Evolutionary conservation across 2,113 vertebrate species (phyloP), one percentile per base, ranked within the genome.

Genomic region (Fulmarus glacialis): DNA sequence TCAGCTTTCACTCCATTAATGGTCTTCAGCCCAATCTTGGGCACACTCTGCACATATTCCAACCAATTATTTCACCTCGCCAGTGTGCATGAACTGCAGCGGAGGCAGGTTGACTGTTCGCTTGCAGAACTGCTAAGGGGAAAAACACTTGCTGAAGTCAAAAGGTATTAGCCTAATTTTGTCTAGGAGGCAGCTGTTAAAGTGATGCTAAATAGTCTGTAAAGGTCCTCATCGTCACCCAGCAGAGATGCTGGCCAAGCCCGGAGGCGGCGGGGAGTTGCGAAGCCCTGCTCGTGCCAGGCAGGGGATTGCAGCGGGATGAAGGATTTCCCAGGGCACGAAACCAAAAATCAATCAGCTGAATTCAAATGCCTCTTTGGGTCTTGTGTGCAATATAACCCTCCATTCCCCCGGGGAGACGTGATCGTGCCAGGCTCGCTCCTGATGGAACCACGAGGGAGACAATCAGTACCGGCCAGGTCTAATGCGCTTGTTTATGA

Each of bases 281-380:
- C 1, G 3, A 32, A 80, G 43, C 18, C 12, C 7, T 1, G 4
- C 29, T 64, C 4, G 2, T 2, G 38, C 38, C 78, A 32, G 60
- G 78, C 68, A 59, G 68, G 73, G 50, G 50, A 77, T 11, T 4
- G 52, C 67, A 87, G 66, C 5, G 21, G 43, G 63, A 66, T 79
- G 93, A 24, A 81, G 48, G 36, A n/a, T 75, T 83, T 82, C 84
- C 62, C 59, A 56, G 50, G 72, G 34, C 68, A 30, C 29, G 67
- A 73, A 68, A 92, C 47, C 26, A 48, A 78, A 96, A 92, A 81
- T 80, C 92, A 83, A 79, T 83, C 94, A 73, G 38, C 22, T 70
- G 82, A 79, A 95, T 93, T 83, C 70, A 82, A 95, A 94, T 40
- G 48, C 78, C 73, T 96, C 83, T 79, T 86, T 53, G 72, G 85